Base-by-base conservation (phyloP, 2,113 vertebrate species). In the Oryzias woworae region DNA sequence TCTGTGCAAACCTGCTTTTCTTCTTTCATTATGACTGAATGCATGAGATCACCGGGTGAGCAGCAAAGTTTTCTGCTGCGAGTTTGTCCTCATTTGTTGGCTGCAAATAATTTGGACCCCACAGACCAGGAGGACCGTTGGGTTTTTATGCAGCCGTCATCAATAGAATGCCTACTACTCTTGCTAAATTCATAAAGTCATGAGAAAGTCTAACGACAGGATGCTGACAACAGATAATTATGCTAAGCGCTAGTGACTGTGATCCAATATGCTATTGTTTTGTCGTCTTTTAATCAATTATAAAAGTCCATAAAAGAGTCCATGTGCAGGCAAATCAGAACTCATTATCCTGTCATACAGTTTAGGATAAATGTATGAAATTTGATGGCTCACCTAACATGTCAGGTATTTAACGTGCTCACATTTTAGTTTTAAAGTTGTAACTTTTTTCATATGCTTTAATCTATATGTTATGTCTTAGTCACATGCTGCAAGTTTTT, bases 181-280 rank as follows among this genome's bases (percentile, higher is more conserved):
- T 56, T 63, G 45, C 56, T 50, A 62, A 58, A 50, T 64, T 70
- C 26, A 48, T 67, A 45, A 44, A 54, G 67, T 46, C 47, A 57
- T 65, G 47, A 54, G 53, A 53, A 65, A 54, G 65, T 53, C 62
- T 82, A 70, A 79, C 69, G 58, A 73, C 75, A 73, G 58, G 73
- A 75, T 73, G 60, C 66, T 78, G 80, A 80, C 82, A 87, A 85
- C 69, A 26, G 42, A 72, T 83, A 83, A 88, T 85, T 82, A 84
- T 81, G 78, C 57, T 78, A 82, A 88, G 83, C 82, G 73, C 68
- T 67, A 75, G 74, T 78, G 80, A 87, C 84, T 80, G 80, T 14
- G 43, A 62, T 59, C 64, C 71, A 78, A 69, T 84, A 83, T 78
- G 75, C 56, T 80, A 85, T 83, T 68, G 85, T 76, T 76, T 72